phyloP scores from a whole-genome alignment of 2,113 vertebrate species.

The Malurus elegans region DNA sequence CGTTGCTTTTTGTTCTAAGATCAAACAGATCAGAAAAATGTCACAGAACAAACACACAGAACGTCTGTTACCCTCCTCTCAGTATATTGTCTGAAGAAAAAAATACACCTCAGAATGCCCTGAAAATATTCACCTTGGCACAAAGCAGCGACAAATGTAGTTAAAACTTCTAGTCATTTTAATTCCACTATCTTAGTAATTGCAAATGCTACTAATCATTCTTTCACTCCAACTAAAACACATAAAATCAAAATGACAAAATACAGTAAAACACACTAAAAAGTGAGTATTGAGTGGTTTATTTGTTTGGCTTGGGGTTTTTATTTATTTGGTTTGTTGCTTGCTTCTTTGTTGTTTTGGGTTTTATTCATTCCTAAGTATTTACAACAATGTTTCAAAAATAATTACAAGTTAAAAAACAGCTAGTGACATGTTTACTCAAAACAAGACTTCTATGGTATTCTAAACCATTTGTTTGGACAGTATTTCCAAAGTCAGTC shows the following conservation, averaged over 20 bases:
- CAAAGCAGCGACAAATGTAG: neutral
- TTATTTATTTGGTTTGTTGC: neutral
- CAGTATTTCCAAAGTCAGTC: neutral
- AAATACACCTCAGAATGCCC: neutral
- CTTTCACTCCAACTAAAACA: neutral
- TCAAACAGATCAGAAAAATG: neutral
- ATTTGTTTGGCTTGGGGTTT: neutral
- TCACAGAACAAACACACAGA: neutral
- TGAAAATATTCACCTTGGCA: neutral
- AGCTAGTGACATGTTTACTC: neutral
- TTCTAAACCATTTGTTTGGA: neutral
- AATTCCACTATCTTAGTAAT: neutral
- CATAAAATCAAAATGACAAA: neutral
- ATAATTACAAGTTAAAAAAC: neutral
- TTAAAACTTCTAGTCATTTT: neutral
- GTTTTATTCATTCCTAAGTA: neutral
- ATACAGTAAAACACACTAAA: neutral
- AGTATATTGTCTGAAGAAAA: neutral
- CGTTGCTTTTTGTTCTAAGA: constrained; percentile 96
- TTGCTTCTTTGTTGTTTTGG: neutral
- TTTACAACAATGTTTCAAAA: neutral
- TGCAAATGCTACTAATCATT: neutral
- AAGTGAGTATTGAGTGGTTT: neutral
- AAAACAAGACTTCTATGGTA: neutral
- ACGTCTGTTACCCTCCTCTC: neutral